Percentiles rank a stretch among this genome's conserved stretches.
Evolutionary conservation across 2,888 invertebrate genomes (phyloP).

Genomic region (Chrysopilus asiliformis): DNA sequence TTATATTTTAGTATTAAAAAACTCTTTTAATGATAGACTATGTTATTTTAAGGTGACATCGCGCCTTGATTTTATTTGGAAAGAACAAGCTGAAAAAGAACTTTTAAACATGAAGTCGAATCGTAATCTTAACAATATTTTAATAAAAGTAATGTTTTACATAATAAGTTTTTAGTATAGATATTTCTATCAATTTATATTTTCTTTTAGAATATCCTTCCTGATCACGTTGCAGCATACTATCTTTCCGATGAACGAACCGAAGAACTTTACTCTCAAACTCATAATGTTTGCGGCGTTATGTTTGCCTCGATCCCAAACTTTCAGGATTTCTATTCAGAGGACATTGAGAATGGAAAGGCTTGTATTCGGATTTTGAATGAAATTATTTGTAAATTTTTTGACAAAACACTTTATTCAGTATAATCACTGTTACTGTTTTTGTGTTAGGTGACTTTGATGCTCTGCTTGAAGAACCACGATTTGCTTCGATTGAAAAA

Average conservation of each 20-base stretch:
- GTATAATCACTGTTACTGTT: background rate
- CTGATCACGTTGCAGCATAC: constrained; percentile 91
- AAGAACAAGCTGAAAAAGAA: constrained; percentile 88
- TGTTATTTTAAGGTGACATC: constrained; percentile 71
- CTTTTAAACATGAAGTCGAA: constrained; percentile 88
- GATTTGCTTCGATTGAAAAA: constrained; percentile 83
- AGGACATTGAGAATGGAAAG: constrained; percentile 92
- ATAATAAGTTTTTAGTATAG: background rate
- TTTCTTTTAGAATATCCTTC: constrained; percentile 70
- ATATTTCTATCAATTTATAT: background rate
- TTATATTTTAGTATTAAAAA: too few relatives aligned
- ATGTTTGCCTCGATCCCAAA: constrained; percentile 97
- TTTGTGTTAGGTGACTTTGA: constrained; percentile 56
- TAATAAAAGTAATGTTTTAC: constrained; percentile 32
- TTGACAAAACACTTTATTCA: background rate
- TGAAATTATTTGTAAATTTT: constrained; percentile 80
- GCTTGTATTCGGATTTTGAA: constrained; percentile 95
- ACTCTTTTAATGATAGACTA: too few relatives aligned
- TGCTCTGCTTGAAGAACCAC: constrained; percentile 70
- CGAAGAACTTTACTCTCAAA: constrained; percentile 35
- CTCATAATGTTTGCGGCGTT: constrained; percentile 60
- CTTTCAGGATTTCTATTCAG: constrained; percentile 96
- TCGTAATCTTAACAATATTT: constrained; percentile 56
- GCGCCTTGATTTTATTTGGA: constrained; percentile 93
- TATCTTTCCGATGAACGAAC: constrained; percentile 73